Percentiles rank a stretch among this genome's conserved stretches.
Evolutionary conservation across 2,888 invertebrate species (phyloP).

Genomic region (Melipona beecheii): DNA sequence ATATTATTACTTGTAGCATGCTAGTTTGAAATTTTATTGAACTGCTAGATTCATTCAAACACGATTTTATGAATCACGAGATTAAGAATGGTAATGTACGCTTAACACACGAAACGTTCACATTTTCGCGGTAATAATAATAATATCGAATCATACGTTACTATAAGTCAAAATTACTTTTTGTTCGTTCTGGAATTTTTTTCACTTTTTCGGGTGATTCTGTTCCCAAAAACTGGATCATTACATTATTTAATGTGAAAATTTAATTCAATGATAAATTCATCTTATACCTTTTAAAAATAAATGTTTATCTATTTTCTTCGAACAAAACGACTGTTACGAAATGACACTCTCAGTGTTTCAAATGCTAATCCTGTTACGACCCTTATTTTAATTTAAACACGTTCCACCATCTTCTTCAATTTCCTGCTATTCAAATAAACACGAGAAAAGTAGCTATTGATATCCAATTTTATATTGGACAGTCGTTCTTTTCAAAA

Average conservation of each 20-base stretch:
- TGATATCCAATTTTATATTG: not conserved
- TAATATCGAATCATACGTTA: slow-evolving; percentile 33
- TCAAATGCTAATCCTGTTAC: not conserved
- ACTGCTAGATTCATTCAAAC: not conserved
- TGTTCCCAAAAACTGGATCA: too few relatives aligned
- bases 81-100: not conserved
- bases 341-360: not conserved
- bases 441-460: not conserved
- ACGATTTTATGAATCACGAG: slow-evolving; percentile 26
- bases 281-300: too few relatives aligned
- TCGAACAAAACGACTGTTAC: too few relatives aligned
- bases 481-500: not conserved
- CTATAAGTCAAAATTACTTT: not conserved
- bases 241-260: too few relatives aligned
- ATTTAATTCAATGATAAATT: too few relatives aligned
- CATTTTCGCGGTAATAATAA: slow-evolving; percentile 45
- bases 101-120: slow-evolving; percentile 5
- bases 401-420: not conserved
- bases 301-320: too few relatives aligned
- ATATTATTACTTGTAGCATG: not conserved
- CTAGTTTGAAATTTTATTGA: not conserved
- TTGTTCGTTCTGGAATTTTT: not conserved
- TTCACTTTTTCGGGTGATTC: not conserved
- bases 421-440: not conserved
- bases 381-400: not conserved